Base-by-base conservation (phyloP, 2,797 vertebrate species). In the Aulostomus chinensis region DNA sequence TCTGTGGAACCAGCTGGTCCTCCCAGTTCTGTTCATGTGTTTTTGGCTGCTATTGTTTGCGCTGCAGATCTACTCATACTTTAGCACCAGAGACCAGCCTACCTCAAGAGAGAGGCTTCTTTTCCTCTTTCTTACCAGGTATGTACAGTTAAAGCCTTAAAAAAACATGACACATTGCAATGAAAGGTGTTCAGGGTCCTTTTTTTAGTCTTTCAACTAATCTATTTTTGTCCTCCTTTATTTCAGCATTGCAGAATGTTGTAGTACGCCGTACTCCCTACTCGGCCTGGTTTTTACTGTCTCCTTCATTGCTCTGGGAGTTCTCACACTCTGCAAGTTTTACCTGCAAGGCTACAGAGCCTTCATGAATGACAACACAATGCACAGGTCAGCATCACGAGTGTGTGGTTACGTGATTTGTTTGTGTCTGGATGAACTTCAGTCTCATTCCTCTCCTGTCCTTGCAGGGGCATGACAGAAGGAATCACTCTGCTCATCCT, bases 121-220 rank as follows among this genome's bases (percentile, higher is more conserved):
- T 57, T 99, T 98, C 81, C 94, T 98, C 59, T 98, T 98, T 68
- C 90, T 99, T 63, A 99, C 96, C 78, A 98, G 96, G 97, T 97
- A 47, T 4, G 8, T 14, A 4, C 11, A 31, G 24, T 9, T 25
- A 6, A 25, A 25, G 2, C 24, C 9, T 25, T 6, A n/a, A n/a
- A n/a, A n/a, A n/a, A n/a, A n/a, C n/a, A n/a, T n/a, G n/a, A n/a
- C n/a, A n/a, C n/a, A n/a, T n/a, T n/a, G n/a, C n/a, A n/a, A n/a
- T n/a, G 7, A 18, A 30, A 2, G 3, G 11, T n/a, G n/a, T n/a
- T n/a, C n/a, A n/a, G n/a, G n/a, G n/a, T n/a, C n/a, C n/a, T n/a
- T n/a, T n/a, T n/a, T n/a, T n/a, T n/a, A 25, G 9, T 25, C 29
- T 16, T 22, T 42, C 9, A n/a, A n/a, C n/a, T n/a, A n/a, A n/a